Base-by-base conservation (phyloP, 2,797 vertebrate species). In the Characodon lateralis region DNA sequence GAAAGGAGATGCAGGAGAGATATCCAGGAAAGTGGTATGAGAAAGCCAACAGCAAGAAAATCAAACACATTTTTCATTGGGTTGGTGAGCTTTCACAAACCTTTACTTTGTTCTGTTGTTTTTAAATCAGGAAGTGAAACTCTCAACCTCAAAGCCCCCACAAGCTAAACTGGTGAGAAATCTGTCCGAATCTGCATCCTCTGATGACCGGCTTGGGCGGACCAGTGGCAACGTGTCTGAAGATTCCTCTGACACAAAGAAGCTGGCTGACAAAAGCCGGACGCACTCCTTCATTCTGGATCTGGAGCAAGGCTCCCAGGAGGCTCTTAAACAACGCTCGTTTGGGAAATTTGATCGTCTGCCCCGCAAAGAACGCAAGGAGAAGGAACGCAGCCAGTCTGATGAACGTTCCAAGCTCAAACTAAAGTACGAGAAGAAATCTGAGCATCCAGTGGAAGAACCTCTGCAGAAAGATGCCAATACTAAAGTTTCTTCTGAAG, bases 381-480 rank as follows among this genome's bases (percentile, higher is more conserved):
- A 98, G 39, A 97, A 96, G 77, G 97, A 99, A 39, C 95, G 94
- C 70, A 87, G 87, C 74, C 59, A 91, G 53, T 93, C 94, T 0
- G 97, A 98, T 65, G 98, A 99, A 53, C 96, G 95, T 3, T n/a
- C 78, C 71, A 99, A 96, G 72, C 93, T 95, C 85, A 99, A 95
- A 86, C 90, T 84, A 66, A 99, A 96, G 91, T 91, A 92, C 63
- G 97, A 98, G 16, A 79, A 90, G 77, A 97, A 89, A 65, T 74
- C 74, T 0, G 97, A 98, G 14, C 93, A 95, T 24, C 75, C 58
- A 53, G 18, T 2, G 3, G 97, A 97, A 0, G 96, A 97, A 58
- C 78, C 74, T 58, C 85, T 82, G 77, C 96, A 95, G 72, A 97
- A 95, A 83, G 96, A 96, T 4, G 93, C 81, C 2, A 63, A 85